A percentile compares a stretch with the other conserved stretches of the same genome.
Evolutionary conservation across 2,888 invertebrate genomes (phyloP).

Genomic region (Trichopria drosophilae): DNA sequence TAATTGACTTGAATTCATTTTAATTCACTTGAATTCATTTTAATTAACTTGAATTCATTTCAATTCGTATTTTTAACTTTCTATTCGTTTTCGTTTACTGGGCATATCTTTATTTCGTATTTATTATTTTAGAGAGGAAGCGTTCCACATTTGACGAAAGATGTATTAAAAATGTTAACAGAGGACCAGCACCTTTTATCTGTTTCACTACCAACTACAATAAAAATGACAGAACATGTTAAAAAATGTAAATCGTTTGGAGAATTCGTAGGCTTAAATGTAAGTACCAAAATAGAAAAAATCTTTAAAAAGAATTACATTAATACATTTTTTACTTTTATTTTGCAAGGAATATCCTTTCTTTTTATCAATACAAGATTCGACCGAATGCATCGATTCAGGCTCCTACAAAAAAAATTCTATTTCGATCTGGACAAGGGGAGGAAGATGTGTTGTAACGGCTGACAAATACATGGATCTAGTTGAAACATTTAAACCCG

Average conservation of each 20-base stretch:
- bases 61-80: no score
- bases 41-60: no score
- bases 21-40: no score
- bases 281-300: constrained; percentile 35
- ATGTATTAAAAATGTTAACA: constrained; percentile 71
- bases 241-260: constrained; percentile 62
- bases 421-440: constrained; percentile 77
- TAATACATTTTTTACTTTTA: constrained; percentile 5
- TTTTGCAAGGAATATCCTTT: constrained; percentile 59
- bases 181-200: constrained; percentile 67
- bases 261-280: constrained; percentile 69
- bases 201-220: constrained; percentile 72
- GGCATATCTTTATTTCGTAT: constrained; percentile 7
- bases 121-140: constrained; percentile 70
- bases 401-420: constrained; percentile 74
- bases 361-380: constrained; percentile 70
- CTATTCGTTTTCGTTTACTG: no score
- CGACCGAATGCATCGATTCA: constrained; percentile 66
- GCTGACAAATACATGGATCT: constrained; percentile 76
- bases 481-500: constrained; percentile 77
- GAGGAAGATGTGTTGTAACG: constrained; percentile 72
- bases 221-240: constrained; percentile 68
- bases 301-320: not conserved
- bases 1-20: no score
- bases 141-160: constrained; percentile 79